Conservation (phyloP, 2,888 invertebrate species). For the Muschampia plurimacula region DNA sequence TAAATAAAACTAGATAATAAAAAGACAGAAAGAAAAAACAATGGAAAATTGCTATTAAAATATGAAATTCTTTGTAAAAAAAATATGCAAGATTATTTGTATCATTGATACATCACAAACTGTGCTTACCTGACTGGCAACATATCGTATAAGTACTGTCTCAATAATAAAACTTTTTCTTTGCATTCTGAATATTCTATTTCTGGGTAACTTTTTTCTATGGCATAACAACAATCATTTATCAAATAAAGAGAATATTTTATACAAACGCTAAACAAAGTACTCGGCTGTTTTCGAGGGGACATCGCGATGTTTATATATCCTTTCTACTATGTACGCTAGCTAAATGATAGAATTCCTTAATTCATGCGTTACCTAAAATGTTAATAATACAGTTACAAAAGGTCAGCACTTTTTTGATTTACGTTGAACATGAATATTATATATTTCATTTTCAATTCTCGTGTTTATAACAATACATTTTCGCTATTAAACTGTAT, state of each 20-base stretch:
- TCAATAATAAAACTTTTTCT: slow-evolving; percentile 64
- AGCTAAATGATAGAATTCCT: not conserved
- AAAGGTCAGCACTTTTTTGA: not conserved
- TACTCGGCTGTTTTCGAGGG: slow-evolving; percentile 76
- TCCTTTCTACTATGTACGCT: not conserved
- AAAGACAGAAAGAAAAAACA: no score
- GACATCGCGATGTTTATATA: slow-evolving; percentile 60
- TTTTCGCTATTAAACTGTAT: no score
- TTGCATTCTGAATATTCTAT: slow-evolving; percentile 69
- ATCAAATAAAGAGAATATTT: slow-evolving; percentile 73
- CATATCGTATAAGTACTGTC: slow-evolving; percentile 67
- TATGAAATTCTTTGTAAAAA: not conserved
- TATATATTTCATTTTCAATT: not conserved
- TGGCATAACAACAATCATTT: slow-evolving; percentile 75
- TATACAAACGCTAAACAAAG: slow-evolving; percentile 72
- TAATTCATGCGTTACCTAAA: slow-evolving; percentile 5
- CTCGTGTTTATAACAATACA: not conserved
- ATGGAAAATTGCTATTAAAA: not conserved
- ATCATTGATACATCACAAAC: not conserved
- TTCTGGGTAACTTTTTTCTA: slow-evolving; percentile 73
- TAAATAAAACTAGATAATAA: no score
- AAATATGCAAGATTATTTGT: not conserved
- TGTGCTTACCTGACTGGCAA: slow-evolving; percentile 74
- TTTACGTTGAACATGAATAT: not conserved
- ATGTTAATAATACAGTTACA: not conserved